Evolutionary conservation across 2,113 vertebrate genomes (phyloP).

Genomic region (Noctilio leporinus): DNA sequence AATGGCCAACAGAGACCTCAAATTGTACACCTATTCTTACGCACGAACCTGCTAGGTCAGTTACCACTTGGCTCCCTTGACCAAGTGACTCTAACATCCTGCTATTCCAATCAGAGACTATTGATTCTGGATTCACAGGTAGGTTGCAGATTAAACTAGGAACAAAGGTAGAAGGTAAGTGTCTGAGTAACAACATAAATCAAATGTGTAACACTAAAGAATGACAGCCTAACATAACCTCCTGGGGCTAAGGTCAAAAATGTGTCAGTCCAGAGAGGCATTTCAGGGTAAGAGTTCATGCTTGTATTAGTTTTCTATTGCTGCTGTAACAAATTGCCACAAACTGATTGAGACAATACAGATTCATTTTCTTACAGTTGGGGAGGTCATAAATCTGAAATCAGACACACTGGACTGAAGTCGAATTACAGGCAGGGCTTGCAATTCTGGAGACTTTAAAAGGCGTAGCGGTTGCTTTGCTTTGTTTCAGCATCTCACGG

Average conservation of each 20-base stretch:
- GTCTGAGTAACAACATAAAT: background rate
- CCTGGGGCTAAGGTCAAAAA: background rate
- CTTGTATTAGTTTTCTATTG: background rate
- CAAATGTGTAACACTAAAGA: background rate
- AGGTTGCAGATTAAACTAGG: background rate
- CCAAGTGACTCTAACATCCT: background rate
- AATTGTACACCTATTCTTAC: background rate
- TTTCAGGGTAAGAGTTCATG: background rate
- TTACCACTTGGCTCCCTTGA: background rate
- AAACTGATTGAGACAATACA: background rate
- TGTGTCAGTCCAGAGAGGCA: background rate
- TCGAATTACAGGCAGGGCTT: background rate
- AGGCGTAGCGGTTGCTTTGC: background rate
- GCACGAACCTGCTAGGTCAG: background rate
- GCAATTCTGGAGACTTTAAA: background rate
- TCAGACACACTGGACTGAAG: background rate
- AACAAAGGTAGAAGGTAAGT: background rate
- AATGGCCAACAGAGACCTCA: background rate
- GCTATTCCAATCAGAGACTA: background rate
- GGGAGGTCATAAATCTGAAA: background rate
- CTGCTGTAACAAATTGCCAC: background rate
- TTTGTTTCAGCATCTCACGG: background rate
- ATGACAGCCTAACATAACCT: background rate
- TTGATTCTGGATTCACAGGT: background rate
- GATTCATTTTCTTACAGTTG: background rate